These are phyloP conservation scores for Hylomyscus alleni DNA, from an alignment of 2,797 vertebrate species.

Conservation along the genomic window DNA sequence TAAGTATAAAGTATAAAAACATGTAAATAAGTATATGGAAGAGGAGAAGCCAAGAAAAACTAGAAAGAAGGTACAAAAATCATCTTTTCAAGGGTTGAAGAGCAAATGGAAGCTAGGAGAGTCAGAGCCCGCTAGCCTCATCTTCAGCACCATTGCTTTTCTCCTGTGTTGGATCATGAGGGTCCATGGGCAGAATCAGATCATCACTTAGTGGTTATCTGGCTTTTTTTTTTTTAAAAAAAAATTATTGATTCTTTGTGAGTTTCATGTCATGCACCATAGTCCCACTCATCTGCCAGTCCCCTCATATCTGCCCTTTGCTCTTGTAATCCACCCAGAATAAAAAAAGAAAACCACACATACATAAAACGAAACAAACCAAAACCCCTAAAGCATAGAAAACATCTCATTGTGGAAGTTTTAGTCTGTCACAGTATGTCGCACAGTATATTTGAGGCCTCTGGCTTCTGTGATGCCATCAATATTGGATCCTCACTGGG, in stretches of 20 bases:
- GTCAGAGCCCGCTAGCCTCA: neutral
- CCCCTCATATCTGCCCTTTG: neutral
- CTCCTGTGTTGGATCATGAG: neutral
- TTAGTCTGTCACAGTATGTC: neutral
- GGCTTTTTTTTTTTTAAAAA: neutral
- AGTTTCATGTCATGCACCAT: neutral
- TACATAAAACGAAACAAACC: neutral
- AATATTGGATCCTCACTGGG: neutral
- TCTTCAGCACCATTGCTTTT: neutral
- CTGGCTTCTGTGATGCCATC: neutral
- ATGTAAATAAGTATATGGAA: neutral
- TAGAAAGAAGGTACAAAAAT: neutral
- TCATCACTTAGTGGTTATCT: neutral
- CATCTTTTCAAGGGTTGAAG: neutral
- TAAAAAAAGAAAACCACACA: neutral
- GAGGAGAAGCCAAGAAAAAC: neutral
- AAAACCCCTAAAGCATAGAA: neutral
- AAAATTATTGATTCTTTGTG: neutral
- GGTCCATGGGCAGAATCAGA: neutral
- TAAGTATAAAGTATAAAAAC: neutral
- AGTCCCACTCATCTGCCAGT: neutral
- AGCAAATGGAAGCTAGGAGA: slow-evolving; percentile 3
- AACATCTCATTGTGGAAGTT: neutral
- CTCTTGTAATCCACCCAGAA: neutral
- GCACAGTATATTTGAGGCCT: neutral